Base-by-base conservation (phyloP, 1,140 invertebrate genomes). In the Bombyx mandarina region DNA sequence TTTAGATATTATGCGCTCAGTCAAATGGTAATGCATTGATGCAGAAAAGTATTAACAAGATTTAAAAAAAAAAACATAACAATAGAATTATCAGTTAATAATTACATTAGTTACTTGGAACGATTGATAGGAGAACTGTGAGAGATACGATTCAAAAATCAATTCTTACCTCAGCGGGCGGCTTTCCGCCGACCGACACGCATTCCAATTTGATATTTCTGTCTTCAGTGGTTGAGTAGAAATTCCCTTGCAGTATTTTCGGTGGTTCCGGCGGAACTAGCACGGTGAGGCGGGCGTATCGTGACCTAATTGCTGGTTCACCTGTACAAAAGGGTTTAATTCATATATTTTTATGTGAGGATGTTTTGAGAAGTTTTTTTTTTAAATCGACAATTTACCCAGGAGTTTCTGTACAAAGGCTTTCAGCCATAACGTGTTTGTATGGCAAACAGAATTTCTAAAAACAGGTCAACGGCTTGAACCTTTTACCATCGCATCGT, bases 181-280 rank as follows among this genome's bases (percentile, higher is more conserved):
- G 97, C 82, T 98, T 98, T 48, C 97, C 97, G 26, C 93, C 96
- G 58, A 92, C 88, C 60, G 96, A 97, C 43, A 95, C 91, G 83
- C 97, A 98, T 70, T 97, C 95, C 71, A 99, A 89, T 79, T 96
- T 94, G 52, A 97, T 93, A 69, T 95, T 94, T 62, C 93, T 91
- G 82, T 97, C 96, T 79, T 97, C 96, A 1, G 94, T 96, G 43
- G 95, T 95, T 49, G 93, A 90, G 65, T 96, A 90, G 69, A 92
- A 92, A 66, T 72, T 76, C n/a, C 94, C 95, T 76, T 97, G 94
- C 5, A 93, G 86, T 67, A 98, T 98, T 82, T 93, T 92, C 0
- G 97, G 96, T 8, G 93, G 92, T 71, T 97, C 94, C 0, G 97
- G 97, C 8, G 96, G 95, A 35, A 97, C 96, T 65, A 96, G 88